Evolutionary conservation across 2,888 invertebrate genomes (phyloP).

Genomic region (Cerceris ruficornis): DNA sequence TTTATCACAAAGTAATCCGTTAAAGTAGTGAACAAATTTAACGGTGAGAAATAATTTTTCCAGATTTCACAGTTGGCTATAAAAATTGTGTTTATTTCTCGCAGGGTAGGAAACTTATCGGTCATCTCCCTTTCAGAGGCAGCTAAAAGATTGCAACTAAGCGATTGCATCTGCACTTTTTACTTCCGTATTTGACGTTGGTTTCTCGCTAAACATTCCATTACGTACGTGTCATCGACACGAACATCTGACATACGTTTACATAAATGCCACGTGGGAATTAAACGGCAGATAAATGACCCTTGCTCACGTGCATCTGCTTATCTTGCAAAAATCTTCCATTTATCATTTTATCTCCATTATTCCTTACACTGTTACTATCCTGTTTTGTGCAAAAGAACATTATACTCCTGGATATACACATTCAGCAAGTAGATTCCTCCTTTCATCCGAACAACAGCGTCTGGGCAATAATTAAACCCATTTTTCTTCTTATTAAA

Average conservation of each 20-base stretch:
- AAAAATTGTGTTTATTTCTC: not conserved
- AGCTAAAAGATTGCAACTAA: constrained; percentile 23
- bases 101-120: not conserved
- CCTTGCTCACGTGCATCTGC: constrained; percentile 37
- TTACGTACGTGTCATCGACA: constrained; percentile 63
- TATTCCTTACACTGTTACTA: not conserved
- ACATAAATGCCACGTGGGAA: constrained; percentile 26
- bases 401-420: not conserved
- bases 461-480: no score
- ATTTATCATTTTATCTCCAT: constrained; percentile 35
- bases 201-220: constrained; percentile 45
- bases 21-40: no score
- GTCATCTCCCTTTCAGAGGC: not conserved
- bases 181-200: constrained; percentile 49
- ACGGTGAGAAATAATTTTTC: no score
- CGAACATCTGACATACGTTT: constrained; percentile 41
- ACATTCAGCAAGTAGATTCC: not conserved
- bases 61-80: not conserved
- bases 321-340: constrained; percentile 34
- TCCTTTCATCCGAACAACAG: no score
- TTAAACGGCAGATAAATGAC: constrained; percentile 49
- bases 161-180: constrained; percentile 49
- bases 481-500: no score
- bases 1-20: no score
- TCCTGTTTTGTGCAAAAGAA: constrained; percentile 3